Evolutionary conservation across 2,113 vertebrate genomes (phyloP).

Genomic region (Corythoichthys intestinalis): DNA sequence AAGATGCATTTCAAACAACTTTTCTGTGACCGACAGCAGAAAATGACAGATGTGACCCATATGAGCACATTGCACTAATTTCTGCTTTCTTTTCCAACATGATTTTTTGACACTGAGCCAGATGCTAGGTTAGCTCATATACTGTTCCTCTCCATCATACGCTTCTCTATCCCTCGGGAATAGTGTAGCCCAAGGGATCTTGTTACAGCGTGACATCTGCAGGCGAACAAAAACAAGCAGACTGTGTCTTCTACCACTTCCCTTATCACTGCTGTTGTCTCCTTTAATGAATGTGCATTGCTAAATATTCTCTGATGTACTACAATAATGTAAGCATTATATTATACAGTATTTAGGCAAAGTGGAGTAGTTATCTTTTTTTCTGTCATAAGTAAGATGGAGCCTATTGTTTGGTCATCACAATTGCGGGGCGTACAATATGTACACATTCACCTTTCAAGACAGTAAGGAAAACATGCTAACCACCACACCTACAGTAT

Average conservation of each 20-base stretch:
- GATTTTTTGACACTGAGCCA: constrained; percentile 13
- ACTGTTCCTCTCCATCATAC: constrained; percentile 4
- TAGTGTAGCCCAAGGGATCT: constrained; percentile 35
- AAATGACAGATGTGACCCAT: constrained; percentile 6
- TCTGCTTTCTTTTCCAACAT: constrained; percentile 1
- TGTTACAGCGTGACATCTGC: constrained; percentile 41
- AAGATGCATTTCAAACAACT: background rate
- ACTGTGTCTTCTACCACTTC: background rate
- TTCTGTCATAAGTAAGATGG: too few relatives aligned
- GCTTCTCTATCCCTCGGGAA: constrained; percentile 26
- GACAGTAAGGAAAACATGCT: too few relatives aligned
- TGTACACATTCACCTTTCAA: too few relatives aligned
- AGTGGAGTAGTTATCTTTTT: too few relatives aligned
- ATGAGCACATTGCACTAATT: background rate
- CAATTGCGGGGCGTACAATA: too few relatives aligned
- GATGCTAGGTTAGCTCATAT: constrained; percentile 9
- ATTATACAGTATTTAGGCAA: background rate
- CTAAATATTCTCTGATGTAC: background rate
- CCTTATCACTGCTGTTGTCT: background rate
- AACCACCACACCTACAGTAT: too few relatives aligned
- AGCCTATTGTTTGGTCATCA: too few relatives aligned
- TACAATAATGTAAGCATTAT: background rate
- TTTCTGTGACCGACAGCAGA: background rate
- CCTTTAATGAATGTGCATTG: background rate
- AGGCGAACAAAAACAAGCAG: constrained; percentile 37